Conservation (phyloP, 1,140 invertebrate species). For the Elysia chlorotica region DNA sequence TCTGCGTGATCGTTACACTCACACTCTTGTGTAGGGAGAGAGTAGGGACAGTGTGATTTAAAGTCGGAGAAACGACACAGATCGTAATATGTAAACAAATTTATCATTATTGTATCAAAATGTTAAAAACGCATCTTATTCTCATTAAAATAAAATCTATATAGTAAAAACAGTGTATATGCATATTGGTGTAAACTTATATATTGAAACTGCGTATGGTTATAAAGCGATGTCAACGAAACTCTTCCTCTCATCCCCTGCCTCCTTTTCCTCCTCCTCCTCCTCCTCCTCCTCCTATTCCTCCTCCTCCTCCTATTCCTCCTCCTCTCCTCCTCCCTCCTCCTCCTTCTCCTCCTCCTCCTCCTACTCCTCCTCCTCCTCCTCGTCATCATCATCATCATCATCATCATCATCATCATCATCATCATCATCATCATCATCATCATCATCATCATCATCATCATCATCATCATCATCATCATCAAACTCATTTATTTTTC, state of each 20-base stretch:
- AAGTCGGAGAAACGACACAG: too few relatives aligned
- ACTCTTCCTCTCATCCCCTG: too few relatives aligned
- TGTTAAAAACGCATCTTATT: too few relatives aligned
- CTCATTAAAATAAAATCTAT: too few relatives aligned
- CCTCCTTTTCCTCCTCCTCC: neutral
- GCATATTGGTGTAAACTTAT: too few relatives aligned
- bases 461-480: slow-evolving; percentile 23
- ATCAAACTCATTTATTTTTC: too few relatives aligned
- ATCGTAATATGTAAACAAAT: too few relatives aligned
- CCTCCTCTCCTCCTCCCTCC: neutral
- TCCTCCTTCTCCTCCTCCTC: neutral
- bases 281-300: neutral
- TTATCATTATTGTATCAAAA: too few relatives aligned
- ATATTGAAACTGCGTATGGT: too few relatives aligned
- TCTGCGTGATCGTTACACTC: slow-evolving; percentile 30
- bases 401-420: slow-evolving; percentile 23
- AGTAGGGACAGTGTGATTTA: too few relatives aligned
- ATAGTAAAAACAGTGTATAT: too few relatives aligned
- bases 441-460: slow-evolving; percentile 20
- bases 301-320: neutral
- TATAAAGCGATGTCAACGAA: too few relatives aligned
- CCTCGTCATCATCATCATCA: slow-evolving; percentile 10
- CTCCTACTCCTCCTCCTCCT: neutral
- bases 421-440: slow-evolving; percentile 25
- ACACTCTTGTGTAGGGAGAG: slow-evolving; percentile 28